Conservation (phyloP, 2,888 invertebrate species). For the Melolontha melolontha region DNA sequence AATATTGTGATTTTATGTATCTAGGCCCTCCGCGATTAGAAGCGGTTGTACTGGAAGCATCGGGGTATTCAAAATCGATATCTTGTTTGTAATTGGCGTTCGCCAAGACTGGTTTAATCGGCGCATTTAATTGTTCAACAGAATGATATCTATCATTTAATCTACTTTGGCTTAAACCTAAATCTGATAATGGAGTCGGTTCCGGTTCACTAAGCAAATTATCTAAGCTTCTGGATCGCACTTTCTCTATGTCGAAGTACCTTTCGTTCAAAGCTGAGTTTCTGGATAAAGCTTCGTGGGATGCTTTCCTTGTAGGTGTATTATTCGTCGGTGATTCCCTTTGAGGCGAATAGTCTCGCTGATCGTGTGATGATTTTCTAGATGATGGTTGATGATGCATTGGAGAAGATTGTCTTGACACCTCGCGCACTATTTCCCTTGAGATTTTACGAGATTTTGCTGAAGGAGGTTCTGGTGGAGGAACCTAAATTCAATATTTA, state of each 20-base stretch:
- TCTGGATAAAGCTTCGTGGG: conserved; percentile 81
- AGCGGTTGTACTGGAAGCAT: conserved; percentile 71
- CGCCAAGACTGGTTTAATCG: conserved; percentile 70
- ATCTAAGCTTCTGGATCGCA: conserved; percentile 84
- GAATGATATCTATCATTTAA: conserved; percentile 92
- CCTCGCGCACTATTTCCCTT: conserved; percentile 53
- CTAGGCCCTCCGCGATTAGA: conserved; percentile 70
- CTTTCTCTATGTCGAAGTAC: conserved; percentile 87
- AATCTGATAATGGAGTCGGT: conserved; percentile 75
- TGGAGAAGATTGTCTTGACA: conserved; percentile 46
- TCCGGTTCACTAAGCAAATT: conserved; percentile 79
- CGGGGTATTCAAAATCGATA: conserved; percentile 79
- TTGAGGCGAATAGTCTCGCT: conserved; percentile 56
- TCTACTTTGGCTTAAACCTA: conserved; percentile 87
- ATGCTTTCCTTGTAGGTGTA: conserved; percentile 62
- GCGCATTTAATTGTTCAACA: conserved; percentile 75
- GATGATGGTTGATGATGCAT: conserved; percentile 39
- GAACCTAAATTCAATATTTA: conserved; percentile 64
- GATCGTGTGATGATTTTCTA: conserved; percentile 47
- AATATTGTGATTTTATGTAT: conserved; percentile 87
- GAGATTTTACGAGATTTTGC: conserved; percentile 60
- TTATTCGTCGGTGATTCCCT: conserved; percentile 63
- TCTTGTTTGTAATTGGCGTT: conserved; percentile 66
- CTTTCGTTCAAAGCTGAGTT: conserved; percentile 89
- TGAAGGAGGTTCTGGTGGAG: conserved; percentile 77